A percentile compares a stretch with the other conserved stretches of the same genome.
Conservation (phyloP, 2,113 vertebrate species). For the Seriola dumerili region DNA sequence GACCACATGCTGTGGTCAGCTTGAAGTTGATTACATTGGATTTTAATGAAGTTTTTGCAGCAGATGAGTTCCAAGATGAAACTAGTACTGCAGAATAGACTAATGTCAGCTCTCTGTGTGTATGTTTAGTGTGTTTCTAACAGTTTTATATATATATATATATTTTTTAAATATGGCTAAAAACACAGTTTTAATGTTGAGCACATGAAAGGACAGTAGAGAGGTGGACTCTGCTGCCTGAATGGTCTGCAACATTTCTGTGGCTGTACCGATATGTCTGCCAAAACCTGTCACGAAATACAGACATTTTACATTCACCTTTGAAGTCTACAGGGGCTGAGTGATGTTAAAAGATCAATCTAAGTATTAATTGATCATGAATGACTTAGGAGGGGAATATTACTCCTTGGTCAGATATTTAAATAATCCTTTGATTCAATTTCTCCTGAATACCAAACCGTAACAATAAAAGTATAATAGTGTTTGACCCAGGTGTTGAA, state of each 20-base stretch:
- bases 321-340: neutral
- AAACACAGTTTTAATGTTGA: neutral
- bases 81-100: neutral
- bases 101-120: neutral
- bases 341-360: neutral
- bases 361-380: neutral
- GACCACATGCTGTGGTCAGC: neutral
- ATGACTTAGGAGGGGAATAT: neutral
- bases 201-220: neutral
- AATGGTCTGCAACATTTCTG: neutral
- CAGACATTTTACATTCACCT: neutral
- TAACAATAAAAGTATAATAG: constrained; percentile 1
- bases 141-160: no score
- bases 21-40: neutral
- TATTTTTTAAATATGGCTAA: neutral
- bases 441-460: neutral
- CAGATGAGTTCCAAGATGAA: neutral
- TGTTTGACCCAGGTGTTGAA: constrained; percentile 24
- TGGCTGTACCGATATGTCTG: neutral
- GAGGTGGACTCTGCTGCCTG: neutral
- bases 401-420: neutral
- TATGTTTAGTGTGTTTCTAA: neutral
- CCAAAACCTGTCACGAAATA: neutral
- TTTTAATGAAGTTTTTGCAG: neutral
- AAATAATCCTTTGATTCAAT: neutral